Evolutionary conservation across 2,797 vertebrate genomes (phyloP), one percentile per base, ranked within the genome.

Genomic region (Fistularia commersonii): DNA sequence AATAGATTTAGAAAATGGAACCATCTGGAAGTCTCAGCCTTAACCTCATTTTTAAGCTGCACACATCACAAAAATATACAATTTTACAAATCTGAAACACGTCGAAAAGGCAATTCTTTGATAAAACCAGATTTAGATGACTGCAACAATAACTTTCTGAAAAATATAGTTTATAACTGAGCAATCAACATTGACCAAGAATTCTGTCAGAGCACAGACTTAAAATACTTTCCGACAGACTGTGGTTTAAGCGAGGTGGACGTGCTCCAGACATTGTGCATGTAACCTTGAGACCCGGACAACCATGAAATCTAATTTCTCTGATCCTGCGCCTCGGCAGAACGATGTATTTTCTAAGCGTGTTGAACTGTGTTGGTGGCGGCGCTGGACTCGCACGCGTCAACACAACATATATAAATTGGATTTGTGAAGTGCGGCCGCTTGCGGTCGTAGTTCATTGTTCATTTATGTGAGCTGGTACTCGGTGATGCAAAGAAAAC

Each of bases 281-380:
- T 0, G 50, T 52, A 52, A 66, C 61, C 41, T 54, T 43, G 31
- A 41, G 56, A 63, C 52, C 31, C 52, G 48, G 13, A 61, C 34
- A 50, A 63, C 6, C 56, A 57, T 66, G 49, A 69, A 64, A 69
- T 66, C 53, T 14, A 42, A 56, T 44, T 34, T 7, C 31, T 15
- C 35, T 49, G 14, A 15, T 56, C 41, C 43, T 51, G 54, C 45
- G 51, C 53, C 51, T 59, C 54, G 39, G 54, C 0, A 47, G 33
- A 41, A 58, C 37, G 7, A 43, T 48, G 51, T 34, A 54, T 56
- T 45, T 41, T 36, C 12, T 44, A 54, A 51, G 53, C 8, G 41
- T 48, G 57, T 45, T 48, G 39, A 57, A 35, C 41, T 14, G 48
- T 47, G 43, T 8, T 35, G 23, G 58, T 42, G 47, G 4, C 40